phyloP scores from a whole-genome alignment of 2,888 invertebrate genomes.

The Schizaphis graminum region DNA sequence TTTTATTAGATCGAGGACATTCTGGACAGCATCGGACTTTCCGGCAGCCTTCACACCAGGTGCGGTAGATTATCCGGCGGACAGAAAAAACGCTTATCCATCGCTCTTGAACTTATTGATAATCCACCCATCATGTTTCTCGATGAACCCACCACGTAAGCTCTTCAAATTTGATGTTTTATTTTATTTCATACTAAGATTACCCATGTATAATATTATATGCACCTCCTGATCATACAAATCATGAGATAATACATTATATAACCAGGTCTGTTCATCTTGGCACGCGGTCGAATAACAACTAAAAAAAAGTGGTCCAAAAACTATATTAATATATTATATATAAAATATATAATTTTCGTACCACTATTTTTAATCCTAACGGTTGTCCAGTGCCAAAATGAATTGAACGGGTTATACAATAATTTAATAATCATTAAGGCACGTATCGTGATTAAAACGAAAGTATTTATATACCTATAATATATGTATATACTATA shows the following conservation, averaged over 20 bases:
- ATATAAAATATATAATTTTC: background rate
- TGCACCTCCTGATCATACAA: background rate
- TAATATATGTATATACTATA: too few species aligned
- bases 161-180: slow-evolving; percentile 26
- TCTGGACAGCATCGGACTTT: slow-evolving; percentile 73
- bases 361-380: background rate
- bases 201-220: background rate
- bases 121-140: slow-evolving; percentile 77
- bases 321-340: background rate
- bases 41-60: slow-evolving; percentile 72
- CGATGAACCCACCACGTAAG: slow-evolving; percentile 76
- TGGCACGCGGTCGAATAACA: background rate
- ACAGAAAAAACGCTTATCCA: slow-evolving; percentile 75
- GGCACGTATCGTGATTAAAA: background rate
- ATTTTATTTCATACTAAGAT: background rate
- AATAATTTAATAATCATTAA: background rate
- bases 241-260: background rate
- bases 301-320: background rate
- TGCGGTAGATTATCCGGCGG: slow-evolving; percentile 75
- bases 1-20: slow-evolving; percentile 73
- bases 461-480: background rate
- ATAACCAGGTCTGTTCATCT: background rate
- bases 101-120: slow-evolving; percentile 76
- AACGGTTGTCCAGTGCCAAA: background rate
- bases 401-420: background rate